These are phyloP conservation scores for Drosophila aff. DNA, from an alignment of 1,140 invertebrate species.

Conservation along the genomic window DNA sequence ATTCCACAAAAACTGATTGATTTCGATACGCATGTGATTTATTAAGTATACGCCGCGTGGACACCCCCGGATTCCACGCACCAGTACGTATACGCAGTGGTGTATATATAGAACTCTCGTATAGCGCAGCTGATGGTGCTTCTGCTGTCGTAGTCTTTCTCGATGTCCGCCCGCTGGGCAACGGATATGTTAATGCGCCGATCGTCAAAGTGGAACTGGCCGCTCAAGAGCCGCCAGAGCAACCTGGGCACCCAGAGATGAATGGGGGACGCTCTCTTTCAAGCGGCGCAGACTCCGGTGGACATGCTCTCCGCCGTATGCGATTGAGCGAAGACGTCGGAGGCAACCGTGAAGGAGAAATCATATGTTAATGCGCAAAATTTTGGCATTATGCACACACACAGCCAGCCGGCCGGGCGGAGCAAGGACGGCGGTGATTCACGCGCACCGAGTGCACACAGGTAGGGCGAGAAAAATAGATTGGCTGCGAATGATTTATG, in stretches of 20 bases:
- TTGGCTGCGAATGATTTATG: slow-evolving; percentile 26
- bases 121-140: slow-evolving; percentile 7
- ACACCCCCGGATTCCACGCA: slow-evolving; percentile 47
- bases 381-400: slow-evolving; percentile 63
- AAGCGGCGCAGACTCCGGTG: slow-evolving; percentile 42
- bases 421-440: slow-evolving; percentile 62
- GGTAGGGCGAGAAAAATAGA: slow-evolving; percentile 32
- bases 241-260: slow-evolving; percentile 17
- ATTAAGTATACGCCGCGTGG: slow-evolving; percentile 67
- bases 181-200: slow-evolving; percentile 83
- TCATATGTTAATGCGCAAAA: slow-evolving; percentile 77
- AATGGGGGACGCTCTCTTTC: slow-evolving; percentile 3
- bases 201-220: slow-evolving; percentile 80
- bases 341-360: slow-evolving; percentile 57
- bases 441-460: slow-evolving; percentile 30
- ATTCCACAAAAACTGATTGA: slow-evolving; percentile 59
- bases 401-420: slow-evolving; percentile 20
- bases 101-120: slow-evolving; percentile 58
- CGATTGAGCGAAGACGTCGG: slow-evolving; percentile 9
- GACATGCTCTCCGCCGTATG: slow-evolving; percentile 18
- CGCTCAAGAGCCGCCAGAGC: slow-evolving; percentile 35
- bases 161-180: slow-evolving; percentile 65
- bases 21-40: slow-evolving; percentile 49
- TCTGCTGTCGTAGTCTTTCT: background rate
- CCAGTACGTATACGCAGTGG: slow-evolving; percentile 52